Evolutionary conservation across 2,888 invertebrate species (phyloP).

Genomic region (Phytoseiulus persimilis): DNA sequence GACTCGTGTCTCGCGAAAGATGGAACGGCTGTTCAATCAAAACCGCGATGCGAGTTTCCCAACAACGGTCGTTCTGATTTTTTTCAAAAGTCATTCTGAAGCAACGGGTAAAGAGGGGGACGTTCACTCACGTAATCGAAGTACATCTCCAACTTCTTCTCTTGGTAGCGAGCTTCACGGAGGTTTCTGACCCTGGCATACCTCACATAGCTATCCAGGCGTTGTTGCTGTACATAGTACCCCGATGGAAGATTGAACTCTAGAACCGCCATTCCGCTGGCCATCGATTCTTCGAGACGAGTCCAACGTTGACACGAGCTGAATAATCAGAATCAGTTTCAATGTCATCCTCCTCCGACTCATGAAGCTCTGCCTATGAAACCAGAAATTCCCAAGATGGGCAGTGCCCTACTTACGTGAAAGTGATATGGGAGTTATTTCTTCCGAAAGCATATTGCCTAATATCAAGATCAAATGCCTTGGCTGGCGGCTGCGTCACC

Average conservation of each 20-base stretch:
- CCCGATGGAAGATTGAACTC: constrained; percentile 81
- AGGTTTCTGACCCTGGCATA: constrained; percentile 69
- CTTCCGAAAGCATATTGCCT: constrained; percentile 71
- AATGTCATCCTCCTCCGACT: neutral
- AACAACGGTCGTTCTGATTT: no score
- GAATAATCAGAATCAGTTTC: neutral
- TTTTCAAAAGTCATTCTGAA: no score
- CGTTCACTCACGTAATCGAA: constrained; percentile 72
- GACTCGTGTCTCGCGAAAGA: neutral
- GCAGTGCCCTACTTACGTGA: constrained; percentile 49
- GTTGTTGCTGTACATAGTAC: constrained; percentile 81
- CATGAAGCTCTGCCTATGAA: neutral
- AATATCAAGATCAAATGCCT: constrained; percentile 68
- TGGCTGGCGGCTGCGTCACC: constrained; percentile 72
- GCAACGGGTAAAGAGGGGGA: no score
- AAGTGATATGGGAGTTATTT: constrained; percentile 85
- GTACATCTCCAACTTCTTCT: constrained; percentile 78
- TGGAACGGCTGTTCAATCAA: no score
- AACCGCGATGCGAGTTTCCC: no score
- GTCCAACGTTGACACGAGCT: constrained; percentile 61
- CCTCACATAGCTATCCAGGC: constrained; percentile 71
- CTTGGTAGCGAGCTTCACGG: constrained; percentile 71
- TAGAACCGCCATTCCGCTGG: constrained; percentile 78
- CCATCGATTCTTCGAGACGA: constrained; percentile 64
- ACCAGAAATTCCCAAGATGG: neutral